Base-by-base conservation (phyloP, 1,140 invertebrate genomes). In the Papilio polytes region DNA sequence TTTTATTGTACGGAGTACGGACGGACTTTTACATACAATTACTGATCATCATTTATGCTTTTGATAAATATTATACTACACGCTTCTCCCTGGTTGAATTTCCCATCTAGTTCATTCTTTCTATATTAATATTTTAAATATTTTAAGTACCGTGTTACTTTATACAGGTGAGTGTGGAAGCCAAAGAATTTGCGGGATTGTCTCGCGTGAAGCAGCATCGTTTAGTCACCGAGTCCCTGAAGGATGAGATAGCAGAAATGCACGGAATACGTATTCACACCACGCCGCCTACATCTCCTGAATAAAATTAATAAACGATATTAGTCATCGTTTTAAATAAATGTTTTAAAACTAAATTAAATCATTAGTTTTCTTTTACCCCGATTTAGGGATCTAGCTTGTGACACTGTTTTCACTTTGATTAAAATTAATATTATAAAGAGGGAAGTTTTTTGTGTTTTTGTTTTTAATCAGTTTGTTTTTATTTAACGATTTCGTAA, bases 221-320 rank as follows among this genome's bases (percentile, higher is more conserved):
- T 86, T 90, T 98, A 20, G 97, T 98, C 0, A 98, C 97, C 84
- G 96, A 98, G 87, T 96, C 96, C 3, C 95, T 98, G 10, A 97
- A 97, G 89, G 96, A 96, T 84, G 97, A 98, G 94, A 98, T 98
- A 74, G 97, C 97, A 91, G 96, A 97, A 81, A 98, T 98, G 97
- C 98, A 98, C 94, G 98, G 98, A 1, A 95, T 98, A 56, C 94
- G 97, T 83, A 97, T 98, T 84, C 96, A 96, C 81, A 98, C 97
- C 6, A 93, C 92, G 26, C 87, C 96, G 41, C 91, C 96, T 8
- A 72, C 82, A 18, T 31, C 53, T 22, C 44, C 84, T 20, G 48
- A 77, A 78, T 82, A 70, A 82, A 41, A 26, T 46, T 12, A 2
- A 22, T 18, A 44, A 12, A 26, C 20, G 15, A 18, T 74, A 22